Conservation (phyloP, 2,888 invertebrate genomes). For the Athalia rosae region DNA sequence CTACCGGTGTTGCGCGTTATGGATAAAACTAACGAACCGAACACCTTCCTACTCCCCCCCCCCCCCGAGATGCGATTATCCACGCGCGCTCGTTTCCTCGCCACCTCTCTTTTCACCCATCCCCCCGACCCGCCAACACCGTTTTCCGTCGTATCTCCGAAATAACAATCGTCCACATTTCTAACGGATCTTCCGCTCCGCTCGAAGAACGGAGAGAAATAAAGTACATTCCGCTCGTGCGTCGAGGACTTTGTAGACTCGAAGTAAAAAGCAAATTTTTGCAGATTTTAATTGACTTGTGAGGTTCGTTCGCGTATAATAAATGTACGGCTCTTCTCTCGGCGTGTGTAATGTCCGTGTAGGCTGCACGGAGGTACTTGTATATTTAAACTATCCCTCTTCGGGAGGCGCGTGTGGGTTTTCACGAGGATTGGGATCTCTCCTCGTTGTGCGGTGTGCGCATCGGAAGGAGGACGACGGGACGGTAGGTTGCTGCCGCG, state of each 20-base stretch:
- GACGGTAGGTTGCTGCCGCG: no score
- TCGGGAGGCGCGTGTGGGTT: constrained; percentile 19
- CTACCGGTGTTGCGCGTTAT: no score
- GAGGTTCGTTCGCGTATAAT: no score
- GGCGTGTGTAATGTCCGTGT: neutral
- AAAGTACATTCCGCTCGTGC: no score
- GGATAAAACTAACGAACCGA: neutral
- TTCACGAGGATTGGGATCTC: constrained; percentile 42
- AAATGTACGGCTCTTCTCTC: no score
- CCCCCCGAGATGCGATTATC: no score
- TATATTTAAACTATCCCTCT: no score
- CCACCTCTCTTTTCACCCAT: neutral
- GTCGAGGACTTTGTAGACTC: no score
- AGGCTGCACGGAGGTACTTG: neutral
- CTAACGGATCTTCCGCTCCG: neutral
- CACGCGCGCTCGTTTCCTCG: neutral
- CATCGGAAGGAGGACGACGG: constrained; percentile 18
- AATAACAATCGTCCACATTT: neutral
- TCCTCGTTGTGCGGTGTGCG: constrained; percentile 31
- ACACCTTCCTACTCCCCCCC: no score
- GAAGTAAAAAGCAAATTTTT: neutral
- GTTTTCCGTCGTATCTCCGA: neutral
- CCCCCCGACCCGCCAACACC: neutral
- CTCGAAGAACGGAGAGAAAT: neutral
- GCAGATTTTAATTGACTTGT: neutral